Percentiles rank a stretch among this genome's conserved stretches.
These are phyloP conservation scores for Cotesia vestalis DNA, from an alignment of 1,140 invertebrate genomes.

Conservation along the genomic window DNA sequence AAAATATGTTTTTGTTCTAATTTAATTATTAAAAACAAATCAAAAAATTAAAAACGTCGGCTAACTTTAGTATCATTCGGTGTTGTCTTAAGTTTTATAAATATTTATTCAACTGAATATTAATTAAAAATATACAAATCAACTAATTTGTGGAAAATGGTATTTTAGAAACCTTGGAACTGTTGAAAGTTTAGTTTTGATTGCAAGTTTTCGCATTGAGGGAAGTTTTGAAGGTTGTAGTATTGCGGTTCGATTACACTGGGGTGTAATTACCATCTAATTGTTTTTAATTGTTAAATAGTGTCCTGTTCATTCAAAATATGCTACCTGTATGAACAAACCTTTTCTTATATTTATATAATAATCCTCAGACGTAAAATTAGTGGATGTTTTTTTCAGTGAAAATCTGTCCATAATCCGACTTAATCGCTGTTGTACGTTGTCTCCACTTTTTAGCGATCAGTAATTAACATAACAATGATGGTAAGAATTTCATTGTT, in stretches of 20 bases:
- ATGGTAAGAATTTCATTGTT: constrained; percentile 99
- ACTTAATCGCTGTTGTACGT: constrained; percentile 83
- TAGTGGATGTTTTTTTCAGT: constrained; percentile 93
- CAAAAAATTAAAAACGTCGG: no score
- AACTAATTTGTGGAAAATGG: no score
- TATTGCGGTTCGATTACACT: constrained; percentile 98
- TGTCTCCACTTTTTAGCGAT: constrained; percentile 93
- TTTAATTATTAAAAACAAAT: no score
- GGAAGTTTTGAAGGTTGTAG: constrained; percentile 98
- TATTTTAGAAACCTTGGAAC: no score
- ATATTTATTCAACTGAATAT: no score
- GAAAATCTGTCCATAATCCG: constrained; percentile 93
- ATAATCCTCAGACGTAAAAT: constrained; percentile 98
- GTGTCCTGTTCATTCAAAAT: constrained; percentile 94
- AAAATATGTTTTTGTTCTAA: no score
- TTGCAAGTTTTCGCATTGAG: constrained; percentile 80
- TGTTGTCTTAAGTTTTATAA: no score
- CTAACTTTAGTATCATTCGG: no score
- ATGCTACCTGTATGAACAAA: constrained; percentile 99
- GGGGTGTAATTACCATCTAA: constrained; percentile 98
- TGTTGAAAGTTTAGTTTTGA: no score
- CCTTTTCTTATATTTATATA: constrained; percentile 99
- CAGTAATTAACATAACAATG: constrained; percentile 99
- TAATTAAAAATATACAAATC: no score
- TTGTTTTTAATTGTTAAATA: constrained; percentile 99